Percentiles rank a stretch among this genome's conserved stretches.
These are phyloP conservation scores for Magallana gigas DNA, from an alignment of 1,140 invertebrate genomes.

Conservation along the genomic window DNA sequence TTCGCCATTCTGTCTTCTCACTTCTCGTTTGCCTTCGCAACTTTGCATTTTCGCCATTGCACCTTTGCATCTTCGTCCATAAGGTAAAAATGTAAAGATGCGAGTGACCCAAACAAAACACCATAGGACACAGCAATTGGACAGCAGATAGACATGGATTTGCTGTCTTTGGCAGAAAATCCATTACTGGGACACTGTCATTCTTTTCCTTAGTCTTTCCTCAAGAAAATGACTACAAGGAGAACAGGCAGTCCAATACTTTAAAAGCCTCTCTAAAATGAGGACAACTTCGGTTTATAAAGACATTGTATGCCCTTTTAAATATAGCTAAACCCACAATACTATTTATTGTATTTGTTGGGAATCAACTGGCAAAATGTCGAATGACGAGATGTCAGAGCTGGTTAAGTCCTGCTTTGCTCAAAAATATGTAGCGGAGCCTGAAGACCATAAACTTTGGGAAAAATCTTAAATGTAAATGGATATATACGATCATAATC, in stretches of 20 bases:
- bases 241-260: neutral
- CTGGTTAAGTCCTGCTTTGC: neutral
- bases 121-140: no score
- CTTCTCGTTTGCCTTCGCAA: no score
- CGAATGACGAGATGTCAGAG: neutral
- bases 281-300: neutral
- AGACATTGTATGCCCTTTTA: neutral
- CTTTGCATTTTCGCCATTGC: no score
- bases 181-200: neutral
- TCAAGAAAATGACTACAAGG: neutral
- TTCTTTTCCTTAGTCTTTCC: neutral
- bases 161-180: neutral
- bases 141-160: neutral
- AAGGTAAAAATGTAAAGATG: no score
- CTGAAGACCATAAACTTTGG: neutral
- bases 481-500: neutral
- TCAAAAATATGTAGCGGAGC: neutral
- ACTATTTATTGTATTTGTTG: neutral
- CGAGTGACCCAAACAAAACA: no score
- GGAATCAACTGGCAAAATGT: neutral
- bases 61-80: no score
- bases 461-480: neutral
- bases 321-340: neutral
- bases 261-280: neutral
- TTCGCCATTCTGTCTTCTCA: no score